A percentile compares a stretch with the other conserved stretches of the same genome.
phyloP scores from a whole-genome alignment of 2,888 invertebrate species.

The Drosophila peninsularis region DNA sequence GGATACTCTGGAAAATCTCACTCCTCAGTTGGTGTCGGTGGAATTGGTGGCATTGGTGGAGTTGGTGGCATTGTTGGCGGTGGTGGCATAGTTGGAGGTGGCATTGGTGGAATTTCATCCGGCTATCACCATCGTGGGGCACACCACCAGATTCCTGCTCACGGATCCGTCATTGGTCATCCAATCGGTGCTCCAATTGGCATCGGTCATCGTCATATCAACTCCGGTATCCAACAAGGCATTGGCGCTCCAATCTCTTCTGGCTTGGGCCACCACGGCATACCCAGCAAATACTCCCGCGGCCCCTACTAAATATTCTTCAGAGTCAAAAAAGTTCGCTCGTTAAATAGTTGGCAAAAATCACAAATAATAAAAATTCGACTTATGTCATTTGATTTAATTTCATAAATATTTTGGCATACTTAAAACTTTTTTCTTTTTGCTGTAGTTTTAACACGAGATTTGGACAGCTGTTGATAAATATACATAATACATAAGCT shows the following conservation, averaged over 20 bases:
- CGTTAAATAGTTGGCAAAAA: background rate
- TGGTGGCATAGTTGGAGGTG: background rate
- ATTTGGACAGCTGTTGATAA: slow-evolving; percentile 34
- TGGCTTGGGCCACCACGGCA: background rate
- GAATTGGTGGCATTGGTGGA: background rate
- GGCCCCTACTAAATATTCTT: slow-evolving; percentile 24
- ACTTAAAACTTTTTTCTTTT: background rate
- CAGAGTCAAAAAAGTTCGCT: background rate
- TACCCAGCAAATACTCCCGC: slow-evolving; percentile 6
- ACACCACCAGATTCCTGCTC: slow-evolving; percentile 3
- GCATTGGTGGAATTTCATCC: background rate
- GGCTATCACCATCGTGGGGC: slow-evolving; percentile 1
- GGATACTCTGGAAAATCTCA: slow-evolving; percentile 8
- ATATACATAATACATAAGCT: slow-evolving; percentile 59
- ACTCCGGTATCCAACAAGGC: slow-evolving; percentile 6
- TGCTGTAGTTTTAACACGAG: slow-evolving; percentile 8
- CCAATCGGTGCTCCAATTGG: slow-evolving; percentile 4
- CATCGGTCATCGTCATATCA: background rate
- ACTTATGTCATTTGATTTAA: background rate
- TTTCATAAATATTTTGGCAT: slow-evolving; percentile 4
- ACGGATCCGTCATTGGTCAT: background rate
- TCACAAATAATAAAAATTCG: background rate
- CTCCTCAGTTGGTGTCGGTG: background rate
- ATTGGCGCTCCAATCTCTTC: slow-evolving; percentile 1
- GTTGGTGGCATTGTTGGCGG: background rate